Evolutionary conservation across 2,113 vertebrate genomes (phyloP).

Genomic region (Castor canadensis): DNA sequence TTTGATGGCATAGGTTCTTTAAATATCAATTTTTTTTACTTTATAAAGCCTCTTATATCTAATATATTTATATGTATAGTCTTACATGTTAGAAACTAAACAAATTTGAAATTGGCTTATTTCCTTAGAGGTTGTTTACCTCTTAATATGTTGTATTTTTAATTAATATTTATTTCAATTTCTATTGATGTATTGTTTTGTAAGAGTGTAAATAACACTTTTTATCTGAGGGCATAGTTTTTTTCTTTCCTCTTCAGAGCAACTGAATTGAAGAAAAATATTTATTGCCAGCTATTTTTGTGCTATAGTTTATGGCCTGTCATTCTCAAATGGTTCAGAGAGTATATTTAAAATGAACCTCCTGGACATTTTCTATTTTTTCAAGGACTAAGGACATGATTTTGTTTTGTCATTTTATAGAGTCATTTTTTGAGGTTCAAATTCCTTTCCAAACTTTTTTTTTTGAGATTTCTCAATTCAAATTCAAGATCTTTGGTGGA

Average conservation of each 20-base stretch:
- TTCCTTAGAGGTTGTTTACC: background rate
- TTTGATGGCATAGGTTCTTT: background rate
- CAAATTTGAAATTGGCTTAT: background rate
- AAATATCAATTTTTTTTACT: background rate
- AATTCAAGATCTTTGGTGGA: background rate
- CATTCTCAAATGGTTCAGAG: slow-evolving; percentile 44
- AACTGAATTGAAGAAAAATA: slow-evolving; percentile 56
- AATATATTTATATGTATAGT: background rate
- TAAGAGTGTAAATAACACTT: background rate
- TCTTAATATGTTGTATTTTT: background rate
- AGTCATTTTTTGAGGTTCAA: background rate
- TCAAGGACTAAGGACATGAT: slow-evolving; percentile 28
- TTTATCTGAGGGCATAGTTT: slow-evolving; percentile 17
- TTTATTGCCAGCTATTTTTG: slow-evolving; percentile 42
- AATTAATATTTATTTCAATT: background rate
- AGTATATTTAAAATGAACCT: slow-evolving; percentile 43
- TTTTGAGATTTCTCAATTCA: background rate
- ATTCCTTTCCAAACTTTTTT: slow-evolving; percentile 29
- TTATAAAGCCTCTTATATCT: background rate
- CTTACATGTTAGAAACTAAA: slow-evolving; percentile 4
- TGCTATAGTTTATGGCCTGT: slow-evolving; percentile 6
- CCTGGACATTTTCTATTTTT: slow-evolving; percentile 46
- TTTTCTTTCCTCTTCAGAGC: slow-evolving; percentile 30
- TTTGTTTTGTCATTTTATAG: slow-evolving; percentile 31
- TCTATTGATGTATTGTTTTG: background rate